phyloP scores from a whole-genome alignment of 1,140 invertebrate species.

The Drosophila persimilis region DNA sequence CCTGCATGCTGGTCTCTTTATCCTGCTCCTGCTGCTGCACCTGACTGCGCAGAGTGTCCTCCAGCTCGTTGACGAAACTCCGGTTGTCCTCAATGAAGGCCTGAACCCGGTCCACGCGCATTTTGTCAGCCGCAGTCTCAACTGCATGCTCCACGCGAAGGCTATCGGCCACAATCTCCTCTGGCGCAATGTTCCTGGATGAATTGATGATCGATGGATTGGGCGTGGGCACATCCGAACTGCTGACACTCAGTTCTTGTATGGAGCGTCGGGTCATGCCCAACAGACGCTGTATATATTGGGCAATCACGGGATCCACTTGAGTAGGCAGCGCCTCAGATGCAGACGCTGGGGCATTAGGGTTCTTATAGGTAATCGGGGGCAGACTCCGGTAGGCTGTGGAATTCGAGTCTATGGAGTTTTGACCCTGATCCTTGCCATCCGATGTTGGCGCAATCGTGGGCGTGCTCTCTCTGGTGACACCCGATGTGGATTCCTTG shows the following conservation, averaged over 20 bases:
- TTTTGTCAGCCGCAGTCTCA: conserved; percentile 8
- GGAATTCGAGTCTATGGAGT: conserved; percentile 73
- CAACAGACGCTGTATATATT: conserved; percentile 76
- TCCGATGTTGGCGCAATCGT: background rate
- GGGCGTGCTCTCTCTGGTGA: background rate
- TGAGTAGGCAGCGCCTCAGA: background rate
- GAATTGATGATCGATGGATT: conserved; percentile 63
- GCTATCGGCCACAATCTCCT: conserved; percentile 11
- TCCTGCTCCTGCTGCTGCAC: conserved; percentile 32
- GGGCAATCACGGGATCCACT: conserved; percentile 64
- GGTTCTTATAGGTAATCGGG: conserved; percentile 47
- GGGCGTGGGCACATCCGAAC: conserved; percentile 67
- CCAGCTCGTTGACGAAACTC: conserved; percentile 71
- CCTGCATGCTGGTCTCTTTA: conserved; percentile 25
- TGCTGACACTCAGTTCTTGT: conserved; percentile 51
- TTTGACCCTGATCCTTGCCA: conserved; percentile 44
- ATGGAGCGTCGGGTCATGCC: conserved; percentile 60
- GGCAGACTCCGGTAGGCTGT: conserved; percentile 74
- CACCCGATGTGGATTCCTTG: conserved; percentile 7
- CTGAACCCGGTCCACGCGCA: conserved; percentile 56
- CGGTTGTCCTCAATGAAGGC: conserved; percentile 73
- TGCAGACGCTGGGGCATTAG: conserved; percentile 2
- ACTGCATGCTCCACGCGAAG: conserved; percentile 24
- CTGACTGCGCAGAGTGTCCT: conserved; percentile 61
- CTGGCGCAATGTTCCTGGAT: conserved; percentile 37